Evolutionary conservation across 1,140 invertebrate species (phyloP).

Genomic region (Antheraea pernyi): DNA sequence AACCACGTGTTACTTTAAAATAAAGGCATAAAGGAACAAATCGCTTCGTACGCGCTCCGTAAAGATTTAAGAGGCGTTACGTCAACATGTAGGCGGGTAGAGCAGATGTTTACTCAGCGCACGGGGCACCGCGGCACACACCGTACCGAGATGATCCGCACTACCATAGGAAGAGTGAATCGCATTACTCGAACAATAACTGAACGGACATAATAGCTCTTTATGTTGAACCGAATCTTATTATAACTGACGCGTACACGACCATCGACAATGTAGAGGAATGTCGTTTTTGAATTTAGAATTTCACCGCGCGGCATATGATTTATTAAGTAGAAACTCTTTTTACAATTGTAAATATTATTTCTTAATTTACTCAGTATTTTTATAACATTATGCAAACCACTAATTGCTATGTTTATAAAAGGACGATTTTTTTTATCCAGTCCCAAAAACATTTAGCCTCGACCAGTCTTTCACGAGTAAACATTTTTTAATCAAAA

Average conservation of each 20-base stretch:
- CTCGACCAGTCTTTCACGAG: too few species aligned
- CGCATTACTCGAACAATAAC: conserved; percentile 49
- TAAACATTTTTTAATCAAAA: too few species aligned
- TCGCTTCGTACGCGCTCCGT: too few species aligned
- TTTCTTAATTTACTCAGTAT: too few species aligned
- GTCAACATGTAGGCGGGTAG: conserved; percentile 37
- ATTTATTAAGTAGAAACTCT: not conserved
- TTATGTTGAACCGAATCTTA: conserved; percentile 59
- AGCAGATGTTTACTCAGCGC: conserved; percentile 61
- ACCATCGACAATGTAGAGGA: conserved; percentile 2
- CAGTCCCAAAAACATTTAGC: too few species aligned
- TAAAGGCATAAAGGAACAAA: too few species aligned
- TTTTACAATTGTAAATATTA: too few species aligned
- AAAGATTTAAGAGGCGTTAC: conserved; percentile 16
- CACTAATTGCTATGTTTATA: too few species aligned
- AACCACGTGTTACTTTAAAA: too few species aligned
- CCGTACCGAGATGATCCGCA: not conserved
- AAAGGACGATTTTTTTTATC: too few species aligned
- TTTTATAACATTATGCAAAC: too few species aligned
- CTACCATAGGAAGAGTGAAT: conserved; percentile 28
- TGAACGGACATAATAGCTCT: conserved; percentile 53
- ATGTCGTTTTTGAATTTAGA: conserved; percentile 21
- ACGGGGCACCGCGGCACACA: not conserved
- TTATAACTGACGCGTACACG: conserved; percentile 55
- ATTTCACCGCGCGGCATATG: not conserved